A percentile compares a stretch with the other conserved stretches of the same genome.
Evolutionary conservation across 2,797 vertebrate genomes (phyloP).

Genomic region (Phataginus tetradactyla): DNA sequence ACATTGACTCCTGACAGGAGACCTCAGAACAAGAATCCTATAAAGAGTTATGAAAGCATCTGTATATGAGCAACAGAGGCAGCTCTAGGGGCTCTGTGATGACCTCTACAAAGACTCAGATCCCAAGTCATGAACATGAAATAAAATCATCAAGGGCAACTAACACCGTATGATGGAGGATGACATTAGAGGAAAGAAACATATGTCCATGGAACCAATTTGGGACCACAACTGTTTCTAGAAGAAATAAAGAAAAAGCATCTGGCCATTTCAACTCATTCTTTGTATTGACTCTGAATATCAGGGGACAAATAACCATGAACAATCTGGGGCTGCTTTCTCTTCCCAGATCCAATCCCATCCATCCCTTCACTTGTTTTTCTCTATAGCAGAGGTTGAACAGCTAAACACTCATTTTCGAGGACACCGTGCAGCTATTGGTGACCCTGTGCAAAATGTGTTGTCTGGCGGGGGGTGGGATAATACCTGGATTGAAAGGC

Average conservation of each 20-base stretch:
- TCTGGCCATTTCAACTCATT: conserved; percentile 77
- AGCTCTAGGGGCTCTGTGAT: neutral
- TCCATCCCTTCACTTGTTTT: conserved; percentile 31
- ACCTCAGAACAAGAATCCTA: neutral
- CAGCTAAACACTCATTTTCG: neutral
- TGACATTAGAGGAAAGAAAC: neutral
- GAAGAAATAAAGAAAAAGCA: conserved; percentile 65
- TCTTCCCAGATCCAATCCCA: neutral
- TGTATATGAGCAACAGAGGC: neutral
- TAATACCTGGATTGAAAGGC: neutral
- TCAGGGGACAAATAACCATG: neutral
- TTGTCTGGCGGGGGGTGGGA: neutral
- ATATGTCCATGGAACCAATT: neutral
- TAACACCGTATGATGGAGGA: neutral
- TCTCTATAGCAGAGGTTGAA: neutral
- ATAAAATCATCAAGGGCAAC: neutral
- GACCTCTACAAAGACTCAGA: neutral
- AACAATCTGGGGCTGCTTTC: neutral
- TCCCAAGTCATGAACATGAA: neutral
- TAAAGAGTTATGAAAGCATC: neutral
- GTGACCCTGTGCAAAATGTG: neutral
- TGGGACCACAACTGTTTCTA: conserved; percentile 38
- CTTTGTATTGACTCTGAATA: conserved; percentile 67
- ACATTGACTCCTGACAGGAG: neutral
- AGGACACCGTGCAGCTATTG: neutral